Conservation (phyloP, 2,113 vertebrate species). For the Pedionomus torquatus region DNA sequence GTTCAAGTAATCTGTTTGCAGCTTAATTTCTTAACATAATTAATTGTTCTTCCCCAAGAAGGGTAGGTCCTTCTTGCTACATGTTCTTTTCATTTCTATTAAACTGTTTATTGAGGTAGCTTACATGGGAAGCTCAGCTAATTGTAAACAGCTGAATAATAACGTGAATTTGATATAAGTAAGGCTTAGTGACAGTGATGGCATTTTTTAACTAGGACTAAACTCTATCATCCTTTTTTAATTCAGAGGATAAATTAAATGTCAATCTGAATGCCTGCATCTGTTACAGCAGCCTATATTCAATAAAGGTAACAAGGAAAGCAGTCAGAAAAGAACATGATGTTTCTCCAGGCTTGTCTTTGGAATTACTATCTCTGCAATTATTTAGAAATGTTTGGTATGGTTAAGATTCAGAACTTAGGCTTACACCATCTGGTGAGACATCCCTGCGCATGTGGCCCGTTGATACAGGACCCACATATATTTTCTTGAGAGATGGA, state of each 20-base stretch:
- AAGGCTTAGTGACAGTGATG: slow-evolving; percentile 28
- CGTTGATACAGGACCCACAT: not conserved
- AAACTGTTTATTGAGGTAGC: slow-evolving; percentile 12
- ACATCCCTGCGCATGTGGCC: not conserved
- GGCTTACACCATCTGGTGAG: not conserved
- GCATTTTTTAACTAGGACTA: slow-evolving; percentile 31
- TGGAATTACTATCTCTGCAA: not conserved
- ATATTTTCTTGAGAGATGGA: not conserved
- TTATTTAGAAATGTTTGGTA: not conserved
- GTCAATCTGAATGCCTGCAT: slow-evolving; percentile 19
- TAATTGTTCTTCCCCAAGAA: slow-evolving; percentile 32
- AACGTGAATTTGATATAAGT: slow-evolving; percentile 41
- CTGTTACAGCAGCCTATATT: slow-evolving; percentile 23
- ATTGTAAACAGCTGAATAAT: slow-evolving; percentile 60
- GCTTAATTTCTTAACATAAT: slow-evolving; percentile 28
- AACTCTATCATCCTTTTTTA: slow-evolving; percentile 30
- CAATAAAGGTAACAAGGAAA: slow-evolving; percentile 2
- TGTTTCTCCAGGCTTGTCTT: not conserved
- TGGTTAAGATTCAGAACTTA: not conserved
- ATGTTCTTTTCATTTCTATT: slow-evolving; percentile 4
- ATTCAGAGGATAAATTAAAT: slow-evolving; percentile 48
- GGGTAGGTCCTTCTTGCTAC: not conserved
- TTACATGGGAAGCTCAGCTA: slow-evolving; percentile 18
- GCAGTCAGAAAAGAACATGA: slow-evolving; percentile 8
- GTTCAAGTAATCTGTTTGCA: slow-evolving; percentile 20